Percentiles rank a stretch among this genome's conserved stretches.
Evolutionary conservation across 2,113 vertebrate species (phyloP).

Genomic region (Heterotis niloticus): DNA sequence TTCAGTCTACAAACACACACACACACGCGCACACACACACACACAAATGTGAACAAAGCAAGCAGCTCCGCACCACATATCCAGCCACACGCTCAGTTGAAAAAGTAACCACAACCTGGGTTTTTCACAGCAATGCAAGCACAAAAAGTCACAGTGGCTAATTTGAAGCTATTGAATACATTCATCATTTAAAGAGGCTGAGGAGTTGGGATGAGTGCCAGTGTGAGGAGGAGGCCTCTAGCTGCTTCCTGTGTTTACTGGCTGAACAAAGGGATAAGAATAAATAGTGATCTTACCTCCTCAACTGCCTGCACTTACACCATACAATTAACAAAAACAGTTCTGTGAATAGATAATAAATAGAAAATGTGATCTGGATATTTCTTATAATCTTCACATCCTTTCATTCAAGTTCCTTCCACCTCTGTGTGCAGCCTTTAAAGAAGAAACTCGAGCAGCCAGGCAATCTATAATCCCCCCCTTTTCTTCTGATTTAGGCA

Average conservation of each 20-base stretch:
- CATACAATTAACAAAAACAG: neutral
- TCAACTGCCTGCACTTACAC: neutral
- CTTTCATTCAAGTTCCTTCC: no score
- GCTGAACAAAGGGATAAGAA: constrained; percentile 13
- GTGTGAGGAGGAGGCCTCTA: neutral
- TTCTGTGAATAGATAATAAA: neutral
- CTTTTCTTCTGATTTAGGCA: no score
- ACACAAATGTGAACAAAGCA: no score
- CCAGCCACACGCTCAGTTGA: neutral
- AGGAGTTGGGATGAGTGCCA: constrained; percentile 13
- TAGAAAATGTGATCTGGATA: neutral
- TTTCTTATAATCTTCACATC: no score
- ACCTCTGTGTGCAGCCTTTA: no score
- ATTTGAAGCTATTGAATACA: constrained; percentile 28
- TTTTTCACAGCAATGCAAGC: constrained; percentile 23
- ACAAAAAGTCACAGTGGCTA: constrained; percentile 19
- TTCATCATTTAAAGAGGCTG: constrained; percentile 25
- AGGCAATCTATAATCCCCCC: no score
- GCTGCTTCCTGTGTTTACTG: constrained; percentile 16
- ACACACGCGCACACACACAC: no score
- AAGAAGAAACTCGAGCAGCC: no score
- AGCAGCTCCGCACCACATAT: neutral
- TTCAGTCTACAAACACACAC: no score
- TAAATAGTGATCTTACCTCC: constrained; percentile 18
- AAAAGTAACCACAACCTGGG: constrained; percentile 3